These are phyloP conservation scores for Agrochola lychnidis DNA, from an alignment of 2,888 invertebrate genomes.

Conservation along the genomic window DNA sequence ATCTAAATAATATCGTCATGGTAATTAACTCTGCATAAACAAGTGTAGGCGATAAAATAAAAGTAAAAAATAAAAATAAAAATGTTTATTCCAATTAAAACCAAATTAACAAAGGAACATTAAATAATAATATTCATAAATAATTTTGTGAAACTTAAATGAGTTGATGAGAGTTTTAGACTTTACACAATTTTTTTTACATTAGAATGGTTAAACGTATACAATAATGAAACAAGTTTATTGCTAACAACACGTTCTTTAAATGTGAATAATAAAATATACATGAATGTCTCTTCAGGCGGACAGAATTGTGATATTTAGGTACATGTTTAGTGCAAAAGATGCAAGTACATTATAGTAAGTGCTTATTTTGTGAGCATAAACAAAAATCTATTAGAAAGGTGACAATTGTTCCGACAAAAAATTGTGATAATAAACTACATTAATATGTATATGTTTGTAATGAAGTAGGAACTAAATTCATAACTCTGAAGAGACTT, in stretches of 20 bases:
- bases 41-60: not conserved
- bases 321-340: conserved; percentile 13
- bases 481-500: conserved; percentile 51
- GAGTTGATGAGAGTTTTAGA: conserved; percentile 51
- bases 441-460: not conserved
- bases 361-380: not conserved
- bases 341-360: not conserved
- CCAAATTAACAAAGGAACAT: conserved; percentile 67
- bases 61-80: conserved; percentile 59
- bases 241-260: conserved; percentile 63
- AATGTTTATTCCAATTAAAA: conserved; percentile 69
- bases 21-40: not conserved
- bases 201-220: conserved; percentile 33
- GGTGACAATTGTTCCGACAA: not conserved
- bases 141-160: conserved; percentile 55
- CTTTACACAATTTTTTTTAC: conserved; percentile 34
- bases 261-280: conserved; percentile 57
- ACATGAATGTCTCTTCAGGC: conserved; percentile 54
- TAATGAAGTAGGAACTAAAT: conserved; percentile 35
- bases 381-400: not conserved
- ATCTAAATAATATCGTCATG: not conserved
- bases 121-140: conserved; percentile 51
- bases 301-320: conserved; percentile 53
- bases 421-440: not conserved
- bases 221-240: conserved; percentile 63